Evolutionary conservation across 2,888 invertebrate species (phyloP), one percentile per base, ranked within the genome.

Genomic region (Lasioglossum pauxillum): DNA sequence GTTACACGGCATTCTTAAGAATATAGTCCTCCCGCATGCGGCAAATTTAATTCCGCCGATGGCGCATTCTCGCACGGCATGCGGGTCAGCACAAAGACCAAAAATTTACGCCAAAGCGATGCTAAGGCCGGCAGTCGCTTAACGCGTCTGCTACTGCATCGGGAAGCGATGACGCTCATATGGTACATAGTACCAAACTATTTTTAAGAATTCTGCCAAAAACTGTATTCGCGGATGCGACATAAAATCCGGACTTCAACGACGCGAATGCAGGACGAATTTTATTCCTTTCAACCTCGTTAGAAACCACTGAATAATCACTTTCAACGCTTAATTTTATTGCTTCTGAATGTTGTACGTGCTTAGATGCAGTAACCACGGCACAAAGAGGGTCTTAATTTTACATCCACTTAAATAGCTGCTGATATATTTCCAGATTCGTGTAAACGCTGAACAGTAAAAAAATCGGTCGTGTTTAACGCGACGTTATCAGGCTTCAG

Each of bases 61-160:
- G 31, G 19, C 49, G 78, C 75, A 82, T 82, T 84, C 72, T 46
- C 60, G 46, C 38, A 41, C 46, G n/a, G 8, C 73, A 84, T 83
- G 84, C 83, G 82, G 84, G 84, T 60, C 23, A 60, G 38, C 57
- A 31, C 44, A 46, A 74, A 41, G 44, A 69, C 49, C 38, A 41
- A 53, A 74, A 75, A 49, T 76, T 38, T 78, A 46, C 60, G 23
- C 44, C n/a, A 41, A 38, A 23, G 27, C 31, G 60, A 69, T 41
- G 46, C 27, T 31, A 16, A 31, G 67, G 35, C 8, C 23, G 19
- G 67, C 67, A 7, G 35, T 67, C 31, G 67, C 19, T 35, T 67
- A 31, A 31, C 23, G 31, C 67, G 35, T 2, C 64, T 3, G 35
- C 31, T 67, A 35, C 35, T 10, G 19, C 31, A 67, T 23, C 67